phyloP scores from a whole-genome alignment of 2,797 vertebrate genomes.

The Alcedo quadribrachys region DNA sequence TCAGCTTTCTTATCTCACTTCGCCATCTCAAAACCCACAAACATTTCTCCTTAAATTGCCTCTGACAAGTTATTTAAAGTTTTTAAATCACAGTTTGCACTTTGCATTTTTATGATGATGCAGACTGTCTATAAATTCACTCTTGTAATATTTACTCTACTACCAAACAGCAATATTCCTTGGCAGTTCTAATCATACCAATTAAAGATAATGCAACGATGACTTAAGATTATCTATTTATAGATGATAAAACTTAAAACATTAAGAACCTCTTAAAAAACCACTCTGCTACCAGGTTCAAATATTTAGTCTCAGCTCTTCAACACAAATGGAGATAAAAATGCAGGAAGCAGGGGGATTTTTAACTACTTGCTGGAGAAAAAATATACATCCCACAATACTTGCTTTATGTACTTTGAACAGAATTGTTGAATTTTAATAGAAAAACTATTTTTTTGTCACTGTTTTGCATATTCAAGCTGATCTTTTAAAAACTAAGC shows the following conservation, averaged over 20 bases:
- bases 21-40: not conserved
- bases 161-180: not conserved
- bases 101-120: not conserved
- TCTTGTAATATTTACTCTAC: not conserved
- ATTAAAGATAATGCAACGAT: slow-evolving; percentile 17
- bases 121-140: not conserved
- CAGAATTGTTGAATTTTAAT: not conserved
- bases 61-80: not conserved
- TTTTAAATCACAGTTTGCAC: not conserved
- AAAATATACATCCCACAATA: not conserved
- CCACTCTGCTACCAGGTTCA: not conserved
- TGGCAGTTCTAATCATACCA: slow-evolving; percentile 7
- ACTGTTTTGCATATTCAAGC: not conserved
- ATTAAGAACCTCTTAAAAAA: not conserved
- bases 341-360: no score
- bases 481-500: not conserved
- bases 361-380: not conserved
- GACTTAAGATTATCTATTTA: slow-evolving; percentile 17
- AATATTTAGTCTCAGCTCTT: not conserved
- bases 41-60: not conserved
- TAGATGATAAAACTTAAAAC: not conserved
- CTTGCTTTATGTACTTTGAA: not conserved
- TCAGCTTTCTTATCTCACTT: not conserved
- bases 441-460: not conserved
- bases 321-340: not conserved